Evolutionary conservation across 1,140 invertebrate species (phyloP), one percentile per base, ranked within the genome.

Genomic region (Drosophila simulans): DNA sequence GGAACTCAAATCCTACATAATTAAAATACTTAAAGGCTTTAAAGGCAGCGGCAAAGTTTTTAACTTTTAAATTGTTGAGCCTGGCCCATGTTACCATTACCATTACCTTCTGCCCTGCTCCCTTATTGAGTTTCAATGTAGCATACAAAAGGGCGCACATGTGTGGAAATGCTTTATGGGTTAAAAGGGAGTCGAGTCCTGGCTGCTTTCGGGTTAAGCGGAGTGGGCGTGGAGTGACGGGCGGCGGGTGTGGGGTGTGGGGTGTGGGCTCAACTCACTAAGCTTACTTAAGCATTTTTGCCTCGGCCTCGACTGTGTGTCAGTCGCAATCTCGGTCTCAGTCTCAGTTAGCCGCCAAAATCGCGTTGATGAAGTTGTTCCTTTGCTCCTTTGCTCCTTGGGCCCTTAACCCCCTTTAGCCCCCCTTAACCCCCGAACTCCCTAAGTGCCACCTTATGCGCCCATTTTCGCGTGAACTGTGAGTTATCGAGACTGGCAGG

Each of bases 1-100:
- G 70, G 39, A 59, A 69, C 73, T 60, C 52, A 88, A 88, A 88
- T 89, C 84, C 84, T 84, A 88, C 84, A 88, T 88, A 89, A 88
- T 88, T 88, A 88, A 88, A 88, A 89, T 89, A 88, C 84, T 88
- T 88, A 88, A 88, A 88, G 84, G 84, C 84, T 88, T 88, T 88
- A 88, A 88, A 77, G 76, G 63, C 71, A 73, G 68, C 76, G 70
- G 51, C 46, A 86, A 88, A 88, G 71, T 88, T 89, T 83, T 80
- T 60, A 79, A 88, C 76, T 84, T 89, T 80, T 80, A 77, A 84
- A 89, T 89, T 80, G 71, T 84, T 79, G 63, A 78, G 60, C 60
- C 57, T 57, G 65, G 64, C 8, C 64, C 63, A 17, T 48, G 62
- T 65, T 65, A 65, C 64, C 64, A 52, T 66, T 13, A 20, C n/a